phyloP scores from a whole-genome alignment of 2,797 vertebrate genomes.

The Anolis apletophallus region DNA sequence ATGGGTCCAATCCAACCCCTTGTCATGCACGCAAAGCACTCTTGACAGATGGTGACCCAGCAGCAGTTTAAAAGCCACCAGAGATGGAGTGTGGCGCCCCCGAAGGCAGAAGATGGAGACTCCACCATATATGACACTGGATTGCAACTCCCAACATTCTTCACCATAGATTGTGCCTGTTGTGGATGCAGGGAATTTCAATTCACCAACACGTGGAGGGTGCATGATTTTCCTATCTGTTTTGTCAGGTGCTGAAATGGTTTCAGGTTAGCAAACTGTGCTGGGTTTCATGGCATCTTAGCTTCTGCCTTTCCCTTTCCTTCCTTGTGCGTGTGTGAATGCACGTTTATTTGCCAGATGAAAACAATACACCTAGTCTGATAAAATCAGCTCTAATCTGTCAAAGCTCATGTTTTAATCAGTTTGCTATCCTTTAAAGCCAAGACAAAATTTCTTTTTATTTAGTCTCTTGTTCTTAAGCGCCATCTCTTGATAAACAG shows the following conservation, averaged over 20 bases:
- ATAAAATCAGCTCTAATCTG: background rate
- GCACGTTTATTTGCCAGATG: background rate
- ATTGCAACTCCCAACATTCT: too few species aligned
- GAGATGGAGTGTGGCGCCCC: too few species aligned
- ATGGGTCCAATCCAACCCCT: too few species aligned
- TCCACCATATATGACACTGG: too few species aligned
- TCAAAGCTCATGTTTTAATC: background rate
- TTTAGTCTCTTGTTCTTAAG: constrained; percentile 38
- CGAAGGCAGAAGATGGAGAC: too few species aligned
- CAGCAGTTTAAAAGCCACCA: too few species aligned
- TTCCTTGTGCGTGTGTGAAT: background rate
- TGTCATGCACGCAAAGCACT: too few species aligned
- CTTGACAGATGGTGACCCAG: too few species aligned
- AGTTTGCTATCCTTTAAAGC: background rate
- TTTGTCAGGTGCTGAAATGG: background rate
- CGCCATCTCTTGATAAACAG: constrained; percentile 31
- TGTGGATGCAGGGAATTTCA: too few species aligned
- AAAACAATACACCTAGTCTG: background rate
- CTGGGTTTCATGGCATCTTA: background rate
- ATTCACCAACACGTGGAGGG: too few species aligned
- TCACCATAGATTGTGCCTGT: too few species aligned
- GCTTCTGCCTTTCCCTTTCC: background rate
- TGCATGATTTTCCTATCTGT: too few species aligned
- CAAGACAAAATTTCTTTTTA: background rate
- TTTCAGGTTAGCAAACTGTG: background rate